Conservation (phyloP, 2,888 invertebrate species). For the Agrochola lychnidis region DNA sequence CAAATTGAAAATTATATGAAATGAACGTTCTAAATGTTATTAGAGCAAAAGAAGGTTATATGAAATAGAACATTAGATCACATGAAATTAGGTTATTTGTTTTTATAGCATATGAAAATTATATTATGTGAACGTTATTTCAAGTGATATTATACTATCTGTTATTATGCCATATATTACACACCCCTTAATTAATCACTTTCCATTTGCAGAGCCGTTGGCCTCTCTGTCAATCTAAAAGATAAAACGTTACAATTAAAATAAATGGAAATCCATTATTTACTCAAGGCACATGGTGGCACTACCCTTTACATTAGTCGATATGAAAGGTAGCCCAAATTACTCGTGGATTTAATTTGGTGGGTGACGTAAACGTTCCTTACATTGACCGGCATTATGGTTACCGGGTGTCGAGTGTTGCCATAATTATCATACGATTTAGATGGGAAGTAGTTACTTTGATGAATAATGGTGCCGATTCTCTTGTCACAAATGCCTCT, state of each 20-base stretch:
- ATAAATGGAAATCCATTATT: neutral
- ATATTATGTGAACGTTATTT: no score
- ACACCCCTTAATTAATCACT: no score
- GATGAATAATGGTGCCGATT: no score
- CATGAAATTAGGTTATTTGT: no score
- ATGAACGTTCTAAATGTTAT: no score
- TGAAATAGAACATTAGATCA: no score
- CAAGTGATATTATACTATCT: no score
- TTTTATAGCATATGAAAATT: no score
- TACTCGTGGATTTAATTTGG: constrained; percentile 64
- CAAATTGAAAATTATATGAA: no score
- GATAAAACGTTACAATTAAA: neutral
- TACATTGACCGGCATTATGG: constrained; percentile 42
- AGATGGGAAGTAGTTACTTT: neutral
- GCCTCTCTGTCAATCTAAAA: neutral
- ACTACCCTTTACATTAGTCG: constrained; percentile 42
- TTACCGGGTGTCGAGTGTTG: constrained; percentile 13
- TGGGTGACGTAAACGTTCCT: constrained; percentile 62
- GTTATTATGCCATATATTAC: no score
- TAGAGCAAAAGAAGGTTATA: no score
- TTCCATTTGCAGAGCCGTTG: neutral
- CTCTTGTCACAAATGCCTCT: no score
- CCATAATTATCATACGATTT: constrained; percentile 16
- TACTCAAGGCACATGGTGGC: constrained; percentile 12
- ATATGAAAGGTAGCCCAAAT: constrained; percentile 54